Base-by-base conservation (phyloP, 1,140 invertebrate species). In the Helicoverpa zea region DNA sequence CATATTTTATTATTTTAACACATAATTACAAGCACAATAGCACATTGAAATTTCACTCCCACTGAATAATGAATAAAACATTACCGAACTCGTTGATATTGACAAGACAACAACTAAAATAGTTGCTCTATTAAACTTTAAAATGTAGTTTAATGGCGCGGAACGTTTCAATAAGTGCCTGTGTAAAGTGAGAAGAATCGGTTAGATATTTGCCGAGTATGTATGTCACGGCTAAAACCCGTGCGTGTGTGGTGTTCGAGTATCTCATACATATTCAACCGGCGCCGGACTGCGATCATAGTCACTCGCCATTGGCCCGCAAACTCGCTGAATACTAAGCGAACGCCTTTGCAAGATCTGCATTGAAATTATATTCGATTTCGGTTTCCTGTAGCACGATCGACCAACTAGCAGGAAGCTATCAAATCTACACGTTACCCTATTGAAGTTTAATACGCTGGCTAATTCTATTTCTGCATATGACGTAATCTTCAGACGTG, bases 261-360 rank as follows among this genome's bases (percentile, higher is more conserved):
- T 76, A 82, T 70, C 86, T 94, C 89, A 94, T 94, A 92, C 90
- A 94, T 94, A 94, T 94, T 93, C 90, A 91, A 86, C 47, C 82
- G 87, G 79, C 84, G 84, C 84, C 88, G 88, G 87, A 87, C 86
- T 83, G 76, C 83, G 85, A 88, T 87, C 87, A 89, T 92, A 92
- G 88, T 88, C 87, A 80, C 78, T 88, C 88, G 92, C 88, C 91
- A 91, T 89, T 91, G 90, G 88, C 89, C 86, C 88, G 91, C 89
- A 88, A 89, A 90, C 91, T 87, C 77, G 77, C 86, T 91, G 93
- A 93, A 94, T 94, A 94, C 88, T 91, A 94, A 94, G 66, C 84
- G 86, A 84, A 82, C 87, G 80, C 84, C 83, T 86, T 84, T 88
- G 87, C 89, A 91, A 93, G 84, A 92, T 92, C 87, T 91, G 91